A percentile compares a stretch with the other conserved stretches of the same genome.
Evolutionary conservation across 2,797 vertebrate genomes (phyloP).

Genomic region (Rhinogobio ventralis): DNA sequence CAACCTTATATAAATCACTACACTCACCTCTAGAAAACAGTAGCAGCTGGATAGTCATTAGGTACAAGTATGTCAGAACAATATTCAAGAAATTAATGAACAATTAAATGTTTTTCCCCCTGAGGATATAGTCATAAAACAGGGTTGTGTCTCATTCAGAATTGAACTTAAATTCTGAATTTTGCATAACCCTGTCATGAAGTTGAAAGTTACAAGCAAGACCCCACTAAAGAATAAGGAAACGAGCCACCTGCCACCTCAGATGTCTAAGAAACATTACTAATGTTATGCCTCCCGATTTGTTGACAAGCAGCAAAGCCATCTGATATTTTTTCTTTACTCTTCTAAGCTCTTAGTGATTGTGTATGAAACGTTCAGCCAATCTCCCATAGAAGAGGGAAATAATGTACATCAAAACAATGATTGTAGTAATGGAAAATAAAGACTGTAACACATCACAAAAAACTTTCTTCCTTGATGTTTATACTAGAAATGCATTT

Average conservation of each 20-base stretch:
- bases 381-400: constrained; percentile 29
- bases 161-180: background rate
- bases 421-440: constrained; percentile 71
- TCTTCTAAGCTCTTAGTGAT: background rate
- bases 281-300: background rate
- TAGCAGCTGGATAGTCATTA: constrained; percentile 46
- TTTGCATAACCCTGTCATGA: background rate
- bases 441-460: constrained; percentile 66
- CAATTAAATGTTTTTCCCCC: background rate
- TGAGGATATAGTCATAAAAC: background rate
- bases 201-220: background rate
- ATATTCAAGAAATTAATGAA: background rate
- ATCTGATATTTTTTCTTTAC: background rate
- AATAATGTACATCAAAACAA: constrained; percentile 58
- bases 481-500: background rate
- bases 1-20: constrained; percentile 67
- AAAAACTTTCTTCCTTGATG: constrained; percentile 14
- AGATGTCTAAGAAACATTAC: background rate
- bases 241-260: background rate
- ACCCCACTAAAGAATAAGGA: background rate
- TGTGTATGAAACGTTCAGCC: constrained; percentile 10
- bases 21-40: constrained; percentile 59
- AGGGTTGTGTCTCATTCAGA: background rate
- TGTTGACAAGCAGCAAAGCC: background rate
- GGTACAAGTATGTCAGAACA: constrained; percentile 27